These are phyloP conservation scores for Mormyrops attenuatus DNA, from an alignment of 2,797 vertebrate species.

Conservation along the genomic window DNA sequence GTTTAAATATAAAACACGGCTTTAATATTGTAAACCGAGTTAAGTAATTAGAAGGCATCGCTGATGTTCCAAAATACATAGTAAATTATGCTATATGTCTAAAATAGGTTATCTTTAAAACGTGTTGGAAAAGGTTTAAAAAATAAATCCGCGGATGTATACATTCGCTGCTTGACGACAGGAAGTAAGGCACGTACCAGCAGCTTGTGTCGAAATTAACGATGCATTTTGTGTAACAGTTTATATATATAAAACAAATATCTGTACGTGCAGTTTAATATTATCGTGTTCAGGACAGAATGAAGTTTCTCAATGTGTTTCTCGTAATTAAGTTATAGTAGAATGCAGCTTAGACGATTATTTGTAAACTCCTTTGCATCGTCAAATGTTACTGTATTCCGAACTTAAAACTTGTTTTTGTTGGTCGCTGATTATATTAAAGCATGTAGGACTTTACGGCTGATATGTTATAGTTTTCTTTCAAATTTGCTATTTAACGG, in stretches of 20 bases:
- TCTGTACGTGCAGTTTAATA: not conserved
- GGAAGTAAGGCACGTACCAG: constrained; percentile 74
- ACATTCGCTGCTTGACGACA: constrained; percentile 56
- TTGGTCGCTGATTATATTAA: not conserved
- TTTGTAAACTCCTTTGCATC: not conserved
- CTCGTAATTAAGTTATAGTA: not conserved
- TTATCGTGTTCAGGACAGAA: not conserved
- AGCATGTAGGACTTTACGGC: not conserved
- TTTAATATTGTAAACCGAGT: not conserved
- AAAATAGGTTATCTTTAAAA: not conserved
- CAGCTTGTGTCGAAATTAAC: constrained; percentile 40
- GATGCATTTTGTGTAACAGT: not conserved
- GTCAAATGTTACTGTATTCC: not conserved
- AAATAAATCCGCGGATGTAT: constrained; percentile 55
- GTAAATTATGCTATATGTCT: not conserved
- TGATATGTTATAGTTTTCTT: not conserved
- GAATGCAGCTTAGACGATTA: not conserved
- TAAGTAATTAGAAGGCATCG: not conserved
- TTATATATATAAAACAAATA: not conserved
- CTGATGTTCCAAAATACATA: not conserved
- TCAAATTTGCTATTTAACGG: not conserved
- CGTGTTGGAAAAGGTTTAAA: not conserved
- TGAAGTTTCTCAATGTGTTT: not conserved
- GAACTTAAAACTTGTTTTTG: not conserved
- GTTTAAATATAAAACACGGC: constrained; percentile 32